phyloP scores from a whole-genome alignment of 2,113 vertebrate genomes.

The Mirounga angustirostris region DNA sequence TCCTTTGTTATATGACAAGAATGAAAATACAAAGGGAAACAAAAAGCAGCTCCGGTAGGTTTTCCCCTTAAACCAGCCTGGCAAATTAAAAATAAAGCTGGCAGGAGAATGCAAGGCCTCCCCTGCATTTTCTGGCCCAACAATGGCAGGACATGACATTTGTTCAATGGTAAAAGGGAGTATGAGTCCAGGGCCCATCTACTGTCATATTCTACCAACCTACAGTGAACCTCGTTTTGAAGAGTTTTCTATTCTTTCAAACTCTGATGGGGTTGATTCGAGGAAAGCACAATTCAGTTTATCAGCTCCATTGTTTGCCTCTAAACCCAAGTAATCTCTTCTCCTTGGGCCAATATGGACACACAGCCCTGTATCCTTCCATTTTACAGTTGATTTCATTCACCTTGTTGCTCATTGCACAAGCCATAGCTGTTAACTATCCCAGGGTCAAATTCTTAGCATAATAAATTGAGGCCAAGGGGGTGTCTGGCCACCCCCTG shows the following conservation, averaged over 20 bases:
- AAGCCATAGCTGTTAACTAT: background rate
- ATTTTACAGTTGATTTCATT: background rate
- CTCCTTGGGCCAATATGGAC: background rate
- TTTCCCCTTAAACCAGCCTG: background rate
- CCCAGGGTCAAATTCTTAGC: background rate
- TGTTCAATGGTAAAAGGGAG: slow-evolving; percentile 8
- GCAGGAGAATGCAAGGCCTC: background rate
- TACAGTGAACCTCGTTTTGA: slow-evolving; percentile 16
- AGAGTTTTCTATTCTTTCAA: slow-evolving; percentile 72
- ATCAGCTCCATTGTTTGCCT: slow-evolving; percentile 27
- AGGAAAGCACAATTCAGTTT: slow-evolving; percentile 49
- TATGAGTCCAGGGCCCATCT: background rate
- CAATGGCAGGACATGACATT: slow-evolving; percentile 12
- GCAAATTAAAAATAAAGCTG: slow-evolving; percentile 49
- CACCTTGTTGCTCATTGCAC: background rate
- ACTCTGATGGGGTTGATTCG: background rate
- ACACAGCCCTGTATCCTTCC: background rate
- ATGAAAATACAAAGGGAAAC: slow-evolving; percentile 65
- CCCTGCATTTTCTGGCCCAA: slow-evolving; percentile 9
- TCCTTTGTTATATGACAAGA: slow-evolving; percentile 52
- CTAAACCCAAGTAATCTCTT: background rate
- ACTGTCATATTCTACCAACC: background rate
- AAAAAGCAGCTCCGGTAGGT: slow-evolving; percentile 24
- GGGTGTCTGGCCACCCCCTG: background rate
- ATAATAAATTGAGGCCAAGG: background rate